Evolutionary conservation across 2,888 invertebrate species (phyloP), one percentile per base, ranked within the genome.

Genomic region (Mythimna vitellina): DNA sequence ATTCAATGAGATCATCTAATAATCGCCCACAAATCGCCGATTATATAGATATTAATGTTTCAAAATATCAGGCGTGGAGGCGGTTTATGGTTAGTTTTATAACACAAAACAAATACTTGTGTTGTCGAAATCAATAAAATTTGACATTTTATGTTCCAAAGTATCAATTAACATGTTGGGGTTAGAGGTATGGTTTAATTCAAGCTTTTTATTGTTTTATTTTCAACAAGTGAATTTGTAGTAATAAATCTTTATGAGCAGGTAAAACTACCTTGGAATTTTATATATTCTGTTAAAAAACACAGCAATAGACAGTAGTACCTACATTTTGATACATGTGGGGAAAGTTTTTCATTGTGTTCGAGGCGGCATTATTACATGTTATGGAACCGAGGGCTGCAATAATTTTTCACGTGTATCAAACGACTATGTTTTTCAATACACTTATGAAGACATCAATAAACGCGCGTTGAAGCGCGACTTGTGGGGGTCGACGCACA

Each of bases 71-170:
- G 22, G 14, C 35, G 62, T 49, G 68, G 22, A 65, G 68, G 68
- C 60, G 68, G 73, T 77, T 67, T 73, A 73, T 73, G 17, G 56
- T 65, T 29, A 25, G 14, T 62, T 78, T 78, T 65, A 64, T 61
- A 64, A 65, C 42, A 17, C 57, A 51, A 69, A 68, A 58, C 54
- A 74, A 74, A 69, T 53, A 74, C 10, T 66, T 64, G 22, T 3
- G 14, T 20, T 32, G 29, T 38, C 29, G 25, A 49, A 25, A 64
- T 56, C 61, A 78, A 73, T 74, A 68, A 74, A 68, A 61, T 12
- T 9, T 2, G 25, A 42, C 25, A 35, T 69, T 74, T 79, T 63
- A 79, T 65, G 57, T 8, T 20, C 38, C 53, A 57, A n/a, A 49
- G n/a, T 42, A 22, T 57, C 69, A 32, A 74, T 67, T 74, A 74